Conservation (phyloP, 2,888 invertebrate genomes). For the Cremastinae sp. region DNA sequence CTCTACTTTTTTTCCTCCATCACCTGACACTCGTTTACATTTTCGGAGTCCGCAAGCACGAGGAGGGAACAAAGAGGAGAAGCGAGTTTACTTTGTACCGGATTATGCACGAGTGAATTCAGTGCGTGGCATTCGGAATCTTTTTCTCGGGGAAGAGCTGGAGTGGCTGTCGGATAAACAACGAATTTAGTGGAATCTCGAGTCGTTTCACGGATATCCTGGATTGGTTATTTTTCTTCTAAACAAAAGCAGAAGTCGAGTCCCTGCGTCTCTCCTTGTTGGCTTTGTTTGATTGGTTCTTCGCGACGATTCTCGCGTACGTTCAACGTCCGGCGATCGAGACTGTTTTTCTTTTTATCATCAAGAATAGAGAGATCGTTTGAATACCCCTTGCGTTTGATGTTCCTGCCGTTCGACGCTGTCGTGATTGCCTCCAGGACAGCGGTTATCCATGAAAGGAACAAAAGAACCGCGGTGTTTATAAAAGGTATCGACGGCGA, state of each 20-base stretch:
- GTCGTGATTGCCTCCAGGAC: constrained; percentile 48
- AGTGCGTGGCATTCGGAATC: neutral
- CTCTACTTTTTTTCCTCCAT: constrained; percentile 1
- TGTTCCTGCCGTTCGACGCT: constrained; percentile 52
- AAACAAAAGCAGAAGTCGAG: no score
- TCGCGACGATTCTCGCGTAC: constrained; percentile 2
- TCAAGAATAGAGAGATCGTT: constrained; percentile 1
- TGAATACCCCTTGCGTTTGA: constrained; percentile 39
- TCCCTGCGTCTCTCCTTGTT: no score
- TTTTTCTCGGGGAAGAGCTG: no score
- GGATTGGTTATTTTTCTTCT: no score
- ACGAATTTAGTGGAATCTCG: constrained; percentile 10
- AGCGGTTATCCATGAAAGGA: constrained; percentile 29
- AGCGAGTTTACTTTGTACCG: neutral
- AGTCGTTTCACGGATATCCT: no score
- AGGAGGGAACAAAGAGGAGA: neutral
- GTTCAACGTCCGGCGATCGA: constrained; percentile 6
- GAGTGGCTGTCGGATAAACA: no score
- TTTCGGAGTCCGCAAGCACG: neutral
- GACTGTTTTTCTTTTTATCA: neutral
- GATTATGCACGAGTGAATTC: neutral
- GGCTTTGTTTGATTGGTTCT: no score
- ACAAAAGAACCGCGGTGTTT: neutral
- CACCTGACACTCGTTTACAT: neutral
- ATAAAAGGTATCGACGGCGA: constrained; percentile 1